Evolutionary conservation across 2,797 vertebrate species (phyloP).

Genomic region (Anableps anableps): DNA sequence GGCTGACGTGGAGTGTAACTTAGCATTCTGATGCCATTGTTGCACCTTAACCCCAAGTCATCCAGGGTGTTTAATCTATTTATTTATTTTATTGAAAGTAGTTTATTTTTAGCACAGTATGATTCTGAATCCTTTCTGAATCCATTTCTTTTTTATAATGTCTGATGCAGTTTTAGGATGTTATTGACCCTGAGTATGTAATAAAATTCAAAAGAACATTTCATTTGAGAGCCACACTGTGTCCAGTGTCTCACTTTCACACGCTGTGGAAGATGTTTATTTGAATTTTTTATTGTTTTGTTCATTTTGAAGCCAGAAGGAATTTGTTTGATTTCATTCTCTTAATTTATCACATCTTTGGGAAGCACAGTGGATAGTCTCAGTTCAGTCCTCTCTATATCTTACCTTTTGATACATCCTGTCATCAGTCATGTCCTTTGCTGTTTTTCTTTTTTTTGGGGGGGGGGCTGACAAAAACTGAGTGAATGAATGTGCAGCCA

Average conservation of each 20-base stretch:
- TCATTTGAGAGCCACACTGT: background rate
- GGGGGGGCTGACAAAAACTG: conserved; percentile 18
- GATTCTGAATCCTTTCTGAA: background rate
- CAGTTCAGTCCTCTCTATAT: conserved; percentile 4
- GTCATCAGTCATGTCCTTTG: conserved; percentile 44
- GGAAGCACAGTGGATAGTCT: background rate
- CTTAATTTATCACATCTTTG: background rate
- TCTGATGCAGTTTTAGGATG: background rate
- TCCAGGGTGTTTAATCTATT: too few relatives aligned
- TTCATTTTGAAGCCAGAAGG: background rate
- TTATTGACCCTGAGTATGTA: background rate
- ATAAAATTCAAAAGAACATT: background rate
- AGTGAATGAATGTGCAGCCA: conserved; percentile 46
- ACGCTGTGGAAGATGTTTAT: background rate
- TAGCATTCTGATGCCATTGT: background rate
- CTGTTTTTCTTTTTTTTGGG: conserved; percentile 38
- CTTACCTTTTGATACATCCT: conserved; percentile 28
- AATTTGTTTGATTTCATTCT: background rate
- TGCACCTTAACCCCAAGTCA: background rate
- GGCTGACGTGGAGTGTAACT: background rate
- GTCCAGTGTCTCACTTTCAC: background rate
- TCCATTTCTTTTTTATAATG: background rate
- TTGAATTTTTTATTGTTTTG: background rate
- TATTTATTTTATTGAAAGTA: too few relatives aligned
- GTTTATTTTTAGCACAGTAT: background rate